These are phyloP conservation scores for Columbina picui DNA, from an alignment of 2,113 vertebrate species.

Conservation along the genomic window DNA sequence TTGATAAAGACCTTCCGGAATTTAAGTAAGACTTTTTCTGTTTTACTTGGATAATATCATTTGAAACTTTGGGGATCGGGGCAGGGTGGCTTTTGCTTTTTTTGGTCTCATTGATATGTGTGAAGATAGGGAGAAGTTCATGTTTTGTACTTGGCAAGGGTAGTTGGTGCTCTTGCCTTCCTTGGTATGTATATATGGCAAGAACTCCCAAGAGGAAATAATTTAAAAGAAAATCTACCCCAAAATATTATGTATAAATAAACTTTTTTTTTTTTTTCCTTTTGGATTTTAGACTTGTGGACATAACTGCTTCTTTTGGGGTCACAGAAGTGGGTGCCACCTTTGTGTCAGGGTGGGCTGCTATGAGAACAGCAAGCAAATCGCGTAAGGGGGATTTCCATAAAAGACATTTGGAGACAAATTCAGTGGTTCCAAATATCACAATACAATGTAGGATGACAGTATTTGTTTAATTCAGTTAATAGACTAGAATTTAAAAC, in stretches of 20 bases:
- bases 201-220: neutral
- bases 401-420: neutral
- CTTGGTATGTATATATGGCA: neutral
- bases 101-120: neutral
- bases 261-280: neutral
- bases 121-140: neutral
- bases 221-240: neutral
- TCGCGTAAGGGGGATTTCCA: neutral
- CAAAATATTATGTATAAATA: neutral
- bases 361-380: neutral
- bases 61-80: neutral
- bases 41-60: neutral
- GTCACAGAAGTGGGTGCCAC: neutral
- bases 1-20: slow-evolving; percentile 89
- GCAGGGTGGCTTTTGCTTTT: accelerated
- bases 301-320: neutral
- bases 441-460: neutral
- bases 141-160: neutral
- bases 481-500: neutral
- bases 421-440: neutral
- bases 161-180: neutral
- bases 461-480: neutral
- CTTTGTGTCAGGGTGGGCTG: neutral
- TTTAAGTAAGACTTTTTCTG: slow-evolving; percentile 82
- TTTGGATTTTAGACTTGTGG: neutral